Evolutionary conservation across 2,113 vertebrate species (phyloP).

Genomic region (Pithys albifrons): DNA sequence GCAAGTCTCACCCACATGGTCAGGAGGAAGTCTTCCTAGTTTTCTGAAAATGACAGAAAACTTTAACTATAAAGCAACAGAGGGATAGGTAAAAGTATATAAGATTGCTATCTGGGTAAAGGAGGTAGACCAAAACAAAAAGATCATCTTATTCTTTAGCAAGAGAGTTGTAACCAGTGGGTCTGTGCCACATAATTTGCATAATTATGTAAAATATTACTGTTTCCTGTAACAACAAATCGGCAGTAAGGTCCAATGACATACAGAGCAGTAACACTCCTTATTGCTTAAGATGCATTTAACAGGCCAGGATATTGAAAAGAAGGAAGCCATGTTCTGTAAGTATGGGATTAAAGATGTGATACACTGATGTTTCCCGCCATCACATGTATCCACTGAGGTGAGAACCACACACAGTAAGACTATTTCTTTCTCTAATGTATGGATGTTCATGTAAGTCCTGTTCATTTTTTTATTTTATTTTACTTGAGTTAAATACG

Average conservation of each 20-base stretch:
- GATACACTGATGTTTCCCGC: too few relatives aligned
- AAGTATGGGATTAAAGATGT: neutral
- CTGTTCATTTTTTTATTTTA: neutral
- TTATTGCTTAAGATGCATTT: neutral
- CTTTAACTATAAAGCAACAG: neutral
- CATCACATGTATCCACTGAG: rapidly evolving
- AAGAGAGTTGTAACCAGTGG: neutral
- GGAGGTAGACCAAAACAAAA: neutral
- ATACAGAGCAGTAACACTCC: neutral
- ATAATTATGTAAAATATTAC: neutral
- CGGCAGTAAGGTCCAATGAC: neutral
- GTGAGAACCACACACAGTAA: neutral
- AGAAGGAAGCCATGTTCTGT: neutral
- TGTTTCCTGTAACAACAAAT: neutral
- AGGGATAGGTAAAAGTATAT: neutral
- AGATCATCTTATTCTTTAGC: neutral
- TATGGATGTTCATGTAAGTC: neutral
- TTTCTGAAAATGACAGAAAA: neutral
- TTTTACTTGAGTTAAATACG: neutral
- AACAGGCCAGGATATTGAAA: neutral
- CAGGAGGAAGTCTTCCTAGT: neutral
- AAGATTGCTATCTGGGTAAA: neutral
- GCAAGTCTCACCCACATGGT: neutral
- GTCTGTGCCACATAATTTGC: rapidly evolving
- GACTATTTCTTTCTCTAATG: neutral